These are phyloP conservation scores for Bradypodion ventrale DNA, from an alignment of 2,797 vertebrate species.

Conservation along the genomic window DNA sequence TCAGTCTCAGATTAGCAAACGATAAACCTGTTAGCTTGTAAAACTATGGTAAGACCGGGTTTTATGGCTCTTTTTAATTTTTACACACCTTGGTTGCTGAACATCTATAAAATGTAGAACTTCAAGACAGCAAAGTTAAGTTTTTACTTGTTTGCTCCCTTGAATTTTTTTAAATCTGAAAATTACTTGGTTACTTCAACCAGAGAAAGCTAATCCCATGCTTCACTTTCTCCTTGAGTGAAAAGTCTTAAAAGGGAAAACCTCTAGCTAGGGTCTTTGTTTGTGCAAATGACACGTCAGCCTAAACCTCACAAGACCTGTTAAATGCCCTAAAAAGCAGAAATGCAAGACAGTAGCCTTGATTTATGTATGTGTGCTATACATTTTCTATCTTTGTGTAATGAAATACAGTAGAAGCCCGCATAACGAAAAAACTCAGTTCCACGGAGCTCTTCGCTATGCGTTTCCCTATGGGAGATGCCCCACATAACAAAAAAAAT, in stretches of 20 bases:
- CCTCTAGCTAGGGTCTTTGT: background rate
- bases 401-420: no score
- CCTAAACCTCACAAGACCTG: background rate
- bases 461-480: no score
- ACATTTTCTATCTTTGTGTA: background rate
- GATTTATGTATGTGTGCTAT: no score
- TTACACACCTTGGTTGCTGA: background rate
- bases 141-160: background rate
- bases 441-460: no score
- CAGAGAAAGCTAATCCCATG: background rate
- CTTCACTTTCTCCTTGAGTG: no score
- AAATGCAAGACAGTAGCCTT: background rate
- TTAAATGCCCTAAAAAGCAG: slow-evolving; percentile 8
- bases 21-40: background rate
- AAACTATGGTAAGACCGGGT: background rate
- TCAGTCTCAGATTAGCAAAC: background rate
- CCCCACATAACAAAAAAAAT: no score
- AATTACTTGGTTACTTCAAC: background rate
- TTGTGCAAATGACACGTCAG: background rate
- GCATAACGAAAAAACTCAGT: no score
- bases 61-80: background rate
- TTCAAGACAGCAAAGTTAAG: no score
- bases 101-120: background rate
- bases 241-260: background rate
- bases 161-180: no score